Evolutionary conservation across 1,140 invertebrate species (phyloP), one percentile per base, ranked within the genome.

Genomic region (Phymorhynchus buccinoides): DNA sequence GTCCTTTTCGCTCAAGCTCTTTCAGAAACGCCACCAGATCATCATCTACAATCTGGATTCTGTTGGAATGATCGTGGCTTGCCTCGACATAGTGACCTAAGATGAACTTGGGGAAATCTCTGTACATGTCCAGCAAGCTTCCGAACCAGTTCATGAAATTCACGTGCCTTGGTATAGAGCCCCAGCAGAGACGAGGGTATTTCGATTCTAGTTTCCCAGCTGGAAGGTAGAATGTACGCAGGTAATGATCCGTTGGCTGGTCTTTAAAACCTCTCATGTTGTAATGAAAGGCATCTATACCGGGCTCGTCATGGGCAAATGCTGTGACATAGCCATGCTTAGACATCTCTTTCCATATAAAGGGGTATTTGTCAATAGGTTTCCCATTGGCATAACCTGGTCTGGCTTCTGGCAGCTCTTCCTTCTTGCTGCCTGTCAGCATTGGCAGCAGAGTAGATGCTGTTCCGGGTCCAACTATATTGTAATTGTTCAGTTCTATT

Each of bases 401-500:
- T 77, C 98, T 95, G 1, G 90, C 88, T 85, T 90, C 88, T 18
- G 91, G 91, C 22, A 92, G 86, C 79, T 91, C 97, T 7, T 96
- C 91, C 93, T 99, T 98, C 0, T 96, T 98, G 92, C 96, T 96
- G 16, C 95, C 95, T 0, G 97, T 98, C 0, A 99, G 93, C 75
- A 99, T 96, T 0, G 98, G 98, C 68, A 98, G 97, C 32, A 98
- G 93, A 0, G 98, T 97, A 89, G 98, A 97, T 0, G 97, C 97
- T 0, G 98, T 99, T 0, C 98, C 98, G 93, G 99, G 98, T 0
- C 98, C 98, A 1, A 99, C 96, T 84, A 98, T 98, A 90, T 98
- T 98, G 88, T 97, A 97, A 83, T 97, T 96, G 90, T 97, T 94
- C 1, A 98, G 91, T 12, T 97, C 94, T 18, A 95, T 93, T 6